Evolutionary conservation across 2,888 invertebrate genomes (phyloP).

Genomic region (Hybos culiciformis): DNA sequence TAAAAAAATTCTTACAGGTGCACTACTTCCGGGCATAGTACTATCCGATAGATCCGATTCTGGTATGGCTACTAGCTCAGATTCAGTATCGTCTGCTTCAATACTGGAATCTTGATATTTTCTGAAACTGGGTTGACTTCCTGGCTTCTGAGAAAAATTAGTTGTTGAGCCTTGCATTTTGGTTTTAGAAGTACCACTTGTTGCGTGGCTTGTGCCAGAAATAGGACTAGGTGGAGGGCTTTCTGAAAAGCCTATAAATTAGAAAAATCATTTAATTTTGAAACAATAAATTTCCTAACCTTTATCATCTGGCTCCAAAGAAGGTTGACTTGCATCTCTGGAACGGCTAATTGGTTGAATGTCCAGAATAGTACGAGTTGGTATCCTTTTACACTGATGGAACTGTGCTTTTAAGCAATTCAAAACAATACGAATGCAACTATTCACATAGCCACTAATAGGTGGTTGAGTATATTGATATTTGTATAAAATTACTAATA

Average conservation of each 20-base stretch:
- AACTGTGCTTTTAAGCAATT: conserved; percentile 85
- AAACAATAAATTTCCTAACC: too few species aligned
- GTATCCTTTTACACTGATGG: conserved; percentile 78
- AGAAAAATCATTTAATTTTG: too few species aligned
- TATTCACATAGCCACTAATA: conserved; percentile 56
- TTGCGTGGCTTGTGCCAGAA: conserved; percentile 39
- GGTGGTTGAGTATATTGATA: conserved; percentile 64
- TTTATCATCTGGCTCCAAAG: conserved; percentile 49
- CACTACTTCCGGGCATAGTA: conserved; percentile 63
- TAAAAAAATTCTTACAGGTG: conserved; percentile 37
- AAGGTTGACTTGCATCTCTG: conserved; percentile 59
- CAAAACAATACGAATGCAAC: conserved; percentile 74
- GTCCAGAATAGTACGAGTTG: conserved; percentile 64
- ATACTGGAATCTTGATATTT: conserved; percentile 43
- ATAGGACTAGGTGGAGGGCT: conserved; percentile 50
- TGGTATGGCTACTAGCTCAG: conserved; percentile 77
- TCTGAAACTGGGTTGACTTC: conserved; percentile 31
- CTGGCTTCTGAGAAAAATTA: conserved; percentile 55
- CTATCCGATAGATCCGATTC: conserved; percentile 81
- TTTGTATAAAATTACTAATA: conserved; percentile 91
- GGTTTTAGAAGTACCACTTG: conserved; percentile 32
- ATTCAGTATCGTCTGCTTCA: conserved; percentile 76
- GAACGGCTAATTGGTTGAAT: conserved; percentile 42
- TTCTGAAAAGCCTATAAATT: too few species aligned
- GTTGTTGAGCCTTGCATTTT: conserved; percentile 36